Conservation (phyloP, 1,140 invertebrate species). For the Brachionus manjavacas region DNA sequence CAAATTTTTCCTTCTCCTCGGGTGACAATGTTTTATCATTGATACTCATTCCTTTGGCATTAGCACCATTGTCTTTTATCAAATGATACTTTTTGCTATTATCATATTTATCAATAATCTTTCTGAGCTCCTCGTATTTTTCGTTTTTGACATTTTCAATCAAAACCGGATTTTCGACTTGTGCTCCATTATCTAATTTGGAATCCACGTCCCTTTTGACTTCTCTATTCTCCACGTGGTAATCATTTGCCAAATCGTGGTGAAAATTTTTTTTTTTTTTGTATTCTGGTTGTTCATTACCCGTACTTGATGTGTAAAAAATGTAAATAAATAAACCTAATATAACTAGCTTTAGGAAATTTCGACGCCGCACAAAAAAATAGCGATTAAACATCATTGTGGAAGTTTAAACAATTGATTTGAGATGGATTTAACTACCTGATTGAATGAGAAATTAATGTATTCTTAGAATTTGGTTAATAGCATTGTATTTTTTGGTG, state of each 20-base stretch:
- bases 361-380: neutral
- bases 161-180: slow-evolving; percentile 10
- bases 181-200: neutral
- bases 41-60: slow-evolving; percentile 77
- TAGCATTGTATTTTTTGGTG: neutral
- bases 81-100: slow-evolving; percentile 27
- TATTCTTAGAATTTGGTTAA: neutral
- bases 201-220: neutral
- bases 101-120: slow-evolving; percentile 21
- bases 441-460: neutral
- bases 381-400: slow-evolving; percentile 13
- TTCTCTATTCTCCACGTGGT: neutral
- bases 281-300: neutral
- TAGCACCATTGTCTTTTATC: slow-evolving; percentile 61
- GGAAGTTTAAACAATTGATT: neutral
- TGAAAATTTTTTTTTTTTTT: neutral
- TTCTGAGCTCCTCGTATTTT: neutral
- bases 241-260: neutral
- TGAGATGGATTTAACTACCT: neutral
- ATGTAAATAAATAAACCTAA: neutral
- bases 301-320: neutral
- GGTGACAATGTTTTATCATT: slow-evolving; percentile 71
- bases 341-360: neutral
- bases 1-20: slow-evolving; percentile 78
- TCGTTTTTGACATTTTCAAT: neutral